phyloP scores from a whole-genome alignment of 2,888 invertebrate genomes.

The Lasius fuliginosus region DNA sequence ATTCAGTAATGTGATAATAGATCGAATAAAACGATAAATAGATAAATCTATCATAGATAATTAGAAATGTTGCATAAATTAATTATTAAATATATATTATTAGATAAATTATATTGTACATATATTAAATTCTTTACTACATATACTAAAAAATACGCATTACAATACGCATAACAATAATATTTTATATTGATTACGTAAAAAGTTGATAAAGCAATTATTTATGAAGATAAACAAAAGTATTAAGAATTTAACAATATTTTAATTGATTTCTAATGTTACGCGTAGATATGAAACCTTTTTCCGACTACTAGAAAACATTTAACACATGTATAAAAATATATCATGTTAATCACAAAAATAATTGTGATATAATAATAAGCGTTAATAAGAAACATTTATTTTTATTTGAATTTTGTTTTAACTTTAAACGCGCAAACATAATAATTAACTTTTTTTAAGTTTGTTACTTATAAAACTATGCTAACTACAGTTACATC shows the following conservation, averaged over 20 bases:
- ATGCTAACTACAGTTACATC: background rate
- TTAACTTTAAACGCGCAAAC: background rate
- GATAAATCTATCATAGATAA: background rate
- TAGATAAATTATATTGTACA: background rate
- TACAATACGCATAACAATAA: background rate
- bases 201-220: background rate
- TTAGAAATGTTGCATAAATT: background rate
- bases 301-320: background rate
- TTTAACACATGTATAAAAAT: background rate
- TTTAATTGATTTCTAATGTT: slow-evolving; percentile 10
- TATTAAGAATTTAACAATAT: background rate
- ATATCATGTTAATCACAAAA: background rate
- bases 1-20: background rate
- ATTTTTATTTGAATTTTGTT: background rate
- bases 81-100: background rate
- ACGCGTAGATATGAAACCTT: background rate
- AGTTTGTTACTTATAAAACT: background rate
- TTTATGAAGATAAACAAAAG: background rate
- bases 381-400: background rate
- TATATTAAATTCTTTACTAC: background rate
- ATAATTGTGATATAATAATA: background rate
- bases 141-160: background rate
- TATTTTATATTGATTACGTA: background rate
- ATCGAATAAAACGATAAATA: slow-evolving; percentile 21
- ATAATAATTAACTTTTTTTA: background rate